These are phyloP conservation scores for Stegophylla sp. DNA, from an alignment of 2,888 invertebrate genomes.

Conservation along the genomic window DNA sequence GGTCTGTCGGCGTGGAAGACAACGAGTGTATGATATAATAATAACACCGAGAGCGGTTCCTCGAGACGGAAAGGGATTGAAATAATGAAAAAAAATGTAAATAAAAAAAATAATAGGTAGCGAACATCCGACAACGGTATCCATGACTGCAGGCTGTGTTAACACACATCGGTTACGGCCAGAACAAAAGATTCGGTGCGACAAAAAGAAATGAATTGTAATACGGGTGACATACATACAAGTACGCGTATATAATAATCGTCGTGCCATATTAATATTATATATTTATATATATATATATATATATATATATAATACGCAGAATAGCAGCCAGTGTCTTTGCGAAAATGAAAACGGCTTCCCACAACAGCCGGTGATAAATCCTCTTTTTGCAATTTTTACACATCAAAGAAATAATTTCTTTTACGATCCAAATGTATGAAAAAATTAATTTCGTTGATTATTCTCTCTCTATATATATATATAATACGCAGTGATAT, in stretches of 20 bases:
- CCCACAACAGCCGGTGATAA: no score
- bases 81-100: background rate
- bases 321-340: no score
- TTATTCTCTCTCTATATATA: no score
- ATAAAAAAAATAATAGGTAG: background rate
- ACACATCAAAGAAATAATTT: no score
- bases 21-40: background rate
- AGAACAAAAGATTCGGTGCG: slow-evolving; percentile 24
- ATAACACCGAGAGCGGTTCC: background rate
- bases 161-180: background rate
- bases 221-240: background rate
- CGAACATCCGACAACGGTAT: slow-evolving; percentile 39
- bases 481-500: no score
- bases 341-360: no score
- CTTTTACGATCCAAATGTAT: no score
- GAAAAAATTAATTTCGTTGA: no score
- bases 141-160: slow-evolving; percentile 5
- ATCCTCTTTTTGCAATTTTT: no score
- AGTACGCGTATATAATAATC: no score
- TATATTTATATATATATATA: no score
- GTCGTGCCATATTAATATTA: no score
- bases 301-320: background rate
- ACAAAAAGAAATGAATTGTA: background rate
- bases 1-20: slow-evolving; percentile 17
- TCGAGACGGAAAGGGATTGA: background rate